These are phyloP conservation scores for Romanomermis culicivorax DNA, from an alignment of 2,888 invertebrate species.

Conservation along the genomic window DNA sequence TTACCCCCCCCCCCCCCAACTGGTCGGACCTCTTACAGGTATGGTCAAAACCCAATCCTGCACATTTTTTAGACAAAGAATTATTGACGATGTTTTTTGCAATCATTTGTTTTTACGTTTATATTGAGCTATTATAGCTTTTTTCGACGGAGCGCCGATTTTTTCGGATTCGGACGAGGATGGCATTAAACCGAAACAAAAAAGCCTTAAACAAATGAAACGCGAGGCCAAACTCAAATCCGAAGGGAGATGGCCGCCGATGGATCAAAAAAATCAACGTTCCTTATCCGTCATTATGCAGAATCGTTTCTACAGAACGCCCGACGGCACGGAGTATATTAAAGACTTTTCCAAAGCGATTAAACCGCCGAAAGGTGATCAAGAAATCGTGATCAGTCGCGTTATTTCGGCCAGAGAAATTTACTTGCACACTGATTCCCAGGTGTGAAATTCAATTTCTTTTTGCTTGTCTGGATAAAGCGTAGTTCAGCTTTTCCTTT, in stretches of 20 bases:
- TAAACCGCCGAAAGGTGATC: background rate
- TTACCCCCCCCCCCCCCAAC: too few species aligned
- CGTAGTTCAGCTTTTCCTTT: too few species aligned
- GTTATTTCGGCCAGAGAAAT: background rate
- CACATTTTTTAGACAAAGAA: too few species aligned
- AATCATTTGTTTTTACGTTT: too few species aligned
- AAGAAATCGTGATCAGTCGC: background rate
- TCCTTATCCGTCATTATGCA: background rate
- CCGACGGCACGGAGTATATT: background rate
- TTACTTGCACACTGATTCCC: background rate
- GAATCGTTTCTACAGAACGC: background rate
- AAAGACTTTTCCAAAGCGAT: background rate
- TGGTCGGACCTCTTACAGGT: too few species aligned
- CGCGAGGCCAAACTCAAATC: background rate
- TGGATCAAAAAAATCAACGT: background rate
- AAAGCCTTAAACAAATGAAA: background rate
- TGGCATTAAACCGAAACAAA: background rate
- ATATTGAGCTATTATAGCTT: conserved; percentile 1
- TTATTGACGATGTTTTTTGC: too few species aligned
- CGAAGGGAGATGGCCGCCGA: background rate
- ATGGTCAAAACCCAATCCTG: too few species aligned
- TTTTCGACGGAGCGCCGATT: background rate
- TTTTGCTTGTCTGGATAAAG: too few species aligned
- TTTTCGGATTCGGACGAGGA: background rate
- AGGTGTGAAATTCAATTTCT: too few species aligned